A percentile compares a stretch with the other conserved stretches of the same genome.
Conservation (phyloP, 2,113 vertebrate genomes). For the Cyprinodon brontotheroides region DNA sequence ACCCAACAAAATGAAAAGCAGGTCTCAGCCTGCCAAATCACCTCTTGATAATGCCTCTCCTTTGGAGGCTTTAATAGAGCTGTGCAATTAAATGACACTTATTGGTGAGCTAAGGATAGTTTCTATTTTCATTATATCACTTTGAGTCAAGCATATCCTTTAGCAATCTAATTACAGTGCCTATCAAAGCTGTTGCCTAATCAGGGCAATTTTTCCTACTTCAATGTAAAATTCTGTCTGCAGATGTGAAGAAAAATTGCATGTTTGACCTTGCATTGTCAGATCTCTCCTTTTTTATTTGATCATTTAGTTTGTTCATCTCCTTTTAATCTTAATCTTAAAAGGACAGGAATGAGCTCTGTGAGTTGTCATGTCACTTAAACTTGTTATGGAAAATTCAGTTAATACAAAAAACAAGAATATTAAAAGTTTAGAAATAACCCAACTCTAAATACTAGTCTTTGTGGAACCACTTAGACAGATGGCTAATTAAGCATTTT, state of each 20-base stretch:
- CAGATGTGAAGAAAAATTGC: slow-evolving; percentile 26
- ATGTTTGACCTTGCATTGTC: slow-evolving; percentile 59
- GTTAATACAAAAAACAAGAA: not conserved
- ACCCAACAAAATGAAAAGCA: slow-evolving; percentile 24
- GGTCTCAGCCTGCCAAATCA: slow-evolving; percentile 13
- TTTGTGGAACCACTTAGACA: slow-evolving; percentile 10
- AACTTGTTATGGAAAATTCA: not conserved
- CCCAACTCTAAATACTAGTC: not conserved
- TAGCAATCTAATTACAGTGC: slow-evolving; percentile 65
- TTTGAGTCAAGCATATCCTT: slow-evolving; percentile 59
- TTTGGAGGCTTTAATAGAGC: slow-evolving; percentile 54
- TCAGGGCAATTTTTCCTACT: slow-evolving; percentile 41
- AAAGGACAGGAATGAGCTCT: slow-evolving; percentile 28
- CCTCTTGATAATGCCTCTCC: slow-evolving; percentile 17
- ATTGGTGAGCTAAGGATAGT: slow-evolving; percentile 54
- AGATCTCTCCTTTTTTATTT: slow-evolving; percentile 32
- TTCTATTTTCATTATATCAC: slow-evolving; percentile 61
- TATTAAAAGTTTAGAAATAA: slow-evolving; percentile 6
- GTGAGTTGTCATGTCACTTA: slow-evolving; percentile 2
- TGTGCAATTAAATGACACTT: slow-evolving; percentile 64
- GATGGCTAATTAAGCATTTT: slow-evolving; percentile 34
- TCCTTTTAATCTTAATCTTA: slow-evolving; percentile 42
- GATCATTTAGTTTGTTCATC: slow-evolving; percentile 30
- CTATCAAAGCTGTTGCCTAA: slow-evolving; percentile 50
- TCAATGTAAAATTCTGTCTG: slow-evolving; percentile 35